phyloP scores from a whole-genome alignment of 2,113 vertebrate species.

The Cygnus atratus region DNA sequence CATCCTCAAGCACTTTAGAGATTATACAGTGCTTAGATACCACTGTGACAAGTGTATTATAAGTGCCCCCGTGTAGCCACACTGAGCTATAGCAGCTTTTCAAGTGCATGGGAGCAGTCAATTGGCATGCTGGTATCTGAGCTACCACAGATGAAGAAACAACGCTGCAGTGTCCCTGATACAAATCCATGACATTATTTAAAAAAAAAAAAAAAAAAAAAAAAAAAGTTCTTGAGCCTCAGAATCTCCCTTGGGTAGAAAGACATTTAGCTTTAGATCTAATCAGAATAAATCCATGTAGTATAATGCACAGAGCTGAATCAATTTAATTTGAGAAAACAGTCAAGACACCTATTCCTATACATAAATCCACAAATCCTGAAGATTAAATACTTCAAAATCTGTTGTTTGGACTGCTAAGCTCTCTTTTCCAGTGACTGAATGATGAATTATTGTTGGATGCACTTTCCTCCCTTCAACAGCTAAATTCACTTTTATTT shows the following conservation, averaged over 20 bases:
- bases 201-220: no score
- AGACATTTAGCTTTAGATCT: neutral
- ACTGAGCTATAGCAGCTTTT: neutral
- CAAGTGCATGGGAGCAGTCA: neutral
- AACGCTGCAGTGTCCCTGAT: neutral
- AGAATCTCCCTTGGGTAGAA: neutral
- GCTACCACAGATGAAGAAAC: neutral
- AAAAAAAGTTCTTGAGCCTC: neutral
- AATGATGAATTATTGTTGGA: conserved; percentile 2
- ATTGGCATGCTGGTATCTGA: neutral
- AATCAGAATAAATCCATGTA: neutral
- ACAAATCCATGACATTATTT: neutral
- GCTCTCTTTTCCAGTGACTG: neutral
- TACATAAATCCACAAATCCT: neutral
- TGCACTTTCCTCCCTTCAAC: neutral
- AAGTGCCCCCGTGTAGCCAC: neutral
- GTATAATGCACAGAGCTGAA: neutral
- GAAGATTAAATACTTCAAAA: conserved; percentile 26
- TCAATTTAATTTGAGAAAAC: conserved; percentile 27
- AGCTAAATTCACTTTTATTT: conserved; percentile 37
- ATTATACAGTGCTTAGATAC: neutral
- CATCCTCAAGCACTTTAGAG: neutral
- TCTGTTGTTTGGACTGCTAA: conserved; percentile 17
- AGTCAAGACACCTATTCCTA: neutral
- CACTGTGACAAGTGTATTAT: neutral